Conservation (phyloP, 2,797 vertebrate species). For the Onychomys torridus region DNA sequence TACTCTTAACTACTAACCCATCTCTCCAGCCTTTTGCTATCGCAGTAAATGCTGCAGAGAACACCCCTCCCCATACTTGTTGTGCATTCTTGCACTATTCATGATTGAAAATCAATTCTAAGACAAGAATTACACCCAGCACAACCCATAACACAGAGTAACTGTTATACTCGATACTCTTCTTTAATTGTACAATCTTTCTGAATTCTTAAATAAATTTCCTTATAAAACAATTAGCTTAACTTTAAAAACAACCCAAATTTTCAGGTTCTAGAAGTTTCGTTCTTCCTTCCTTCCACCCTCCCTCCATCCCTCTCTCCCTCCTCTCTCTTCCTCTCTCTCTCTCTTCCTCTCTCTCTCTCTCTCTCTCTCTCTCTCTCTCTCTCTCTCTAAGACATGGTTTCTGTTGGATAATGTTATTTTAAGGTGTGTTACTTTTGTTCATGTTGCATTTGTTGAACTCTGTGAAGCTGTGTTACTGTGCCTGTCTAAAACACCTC, state of each 20-base stretch:
- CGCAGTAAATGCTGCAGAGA: background rate
- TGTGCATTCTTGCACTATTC: background rate
- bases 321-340: too few species aligned
- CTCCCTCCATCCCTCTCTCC: too few species aligned
- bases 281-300: too few species aligned
- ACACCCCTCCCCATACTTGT: background rate
- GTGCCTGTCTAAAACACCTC: too few species aligned
- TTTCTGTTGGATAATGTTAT: too few species aligned
- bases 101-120: constrained; percentile 28
- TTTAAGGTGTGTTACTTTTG: too few species aligned
- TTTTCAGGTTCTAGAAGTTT: constrained; percentile 6
- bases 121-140: background rate
- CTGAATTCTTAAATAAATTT: constrained; percentile 34
- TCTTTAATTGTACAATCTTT: constrained; percentile 13
- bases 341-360: too few species aligned
- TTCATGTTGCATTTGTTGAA: too few species aligned
- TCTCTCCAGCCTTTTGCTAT: background rate
- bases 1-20: background rate
- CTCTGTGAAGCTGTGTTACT: too few species aligned
- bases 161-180: background rate
- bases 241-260: background rate
- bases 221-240: background rate
- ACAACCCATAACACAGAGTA: background rate
- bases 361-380: too few species aligned
- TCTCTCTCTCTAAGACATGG: too few species aligned